Conservation (phyloP, 2,113 vertebrate species). For the Platanista minor region DNA sequence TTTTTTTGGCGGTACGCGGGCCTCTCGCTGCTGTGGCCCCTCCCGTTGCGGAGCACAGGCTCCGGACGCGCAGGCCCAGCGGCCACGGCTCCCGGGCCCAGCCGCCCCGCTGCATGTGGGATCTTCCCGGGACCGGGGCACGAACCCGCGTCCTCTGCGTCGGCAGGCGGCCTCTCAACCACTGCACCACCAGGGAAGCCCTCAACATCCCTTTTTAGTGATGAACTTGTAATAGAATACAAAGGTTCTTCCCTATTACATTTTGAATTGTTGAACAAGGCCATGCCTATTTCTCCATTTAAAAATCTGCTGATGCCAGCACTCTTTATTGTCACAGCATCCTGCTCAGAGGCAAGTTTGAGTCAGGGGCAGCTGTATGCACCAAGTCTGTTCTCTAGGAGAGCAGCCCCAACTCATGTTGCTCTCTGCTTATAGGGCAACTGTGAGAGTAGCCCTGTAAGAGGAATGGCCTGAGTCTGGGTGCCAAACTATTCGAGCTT, state of each 20-base stretch:
- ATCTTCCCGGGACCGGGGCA: no score
- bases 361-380: neutral
- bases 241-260: neutral
- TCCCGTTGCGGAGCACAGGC: no score
- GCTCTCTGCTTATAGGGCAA: neutral
- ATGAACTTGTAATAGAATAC: neutral
- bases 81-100: no score
- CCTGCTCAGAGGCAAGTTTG: neutral
- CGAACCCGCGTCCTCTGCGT: no score
- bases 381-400: neutral
- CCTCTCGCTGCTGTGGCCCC: no score
- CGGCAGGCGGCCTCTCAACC: no score
- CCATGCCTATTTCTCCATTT: neutral
- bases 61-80: accelerated
- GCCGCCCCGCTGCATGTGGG: no score
- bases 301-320: neutral
- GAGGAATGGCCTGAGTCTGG: neutral
- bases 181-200: no score
- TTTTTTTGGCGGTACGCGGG: no score
- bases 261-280: neutral
- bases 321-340: neutral
- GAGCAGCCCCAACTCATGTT: neutral
- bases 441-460: neutral
- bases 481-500: neutral
- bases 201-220: neutral